A percentile compares a stretch with the other conserved stretches of the same genome.
phyloP scores from a whole-genome alignment of 2,888 invertebrate genomes.

The Baccha elongata region DNA sequence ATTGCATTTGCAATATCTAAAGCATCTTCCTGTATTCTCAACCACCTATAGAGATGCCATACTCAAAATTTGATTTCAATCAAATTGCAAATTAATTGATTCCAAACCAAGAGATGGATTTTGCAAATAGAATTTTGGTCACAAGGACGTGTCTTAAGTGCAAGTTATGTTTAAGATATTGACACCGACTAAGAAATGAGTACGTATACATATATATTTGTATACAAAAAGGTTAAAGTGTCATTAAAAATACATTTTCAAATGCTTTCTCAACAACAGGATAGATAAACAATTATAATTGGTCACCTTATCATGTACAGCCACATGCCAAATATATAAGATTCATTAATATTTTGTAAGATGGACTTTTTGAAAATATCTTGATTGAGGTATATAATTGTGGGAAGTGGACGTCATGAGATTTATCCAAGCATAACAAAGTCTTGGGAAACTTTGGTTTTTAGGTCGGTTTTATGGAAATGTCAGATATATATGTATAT shows the following conservation, averaged over 20 bases:
- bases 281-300: constrained; percentile 36
- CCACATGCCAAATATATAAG: constrained; percentile 36
- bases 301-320: constrained; percentile 23
- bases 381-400: constrained; percentile 9
- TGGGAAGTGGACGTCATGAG: background rate
- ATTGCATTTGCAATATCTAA: constrained; percentile 16
- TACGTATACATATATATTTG: too few species aligned
- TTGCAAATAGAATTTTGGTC: constrained; percentile 24
- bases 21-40: background rate
- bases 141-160: constrained; percentile 40
- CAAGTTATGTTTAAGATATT: constrained; percentile 37
- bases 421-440: constrained; percentile 1
- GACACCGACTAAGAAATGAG: constrained; percentile 5
- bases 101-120: constrained; percentile 27
- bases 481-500: constrained; percentile 21
- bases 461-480: background rate
- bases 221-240: background rate
- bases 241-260: constrained; percentile 52
- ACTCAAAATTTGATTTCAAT: constrained; percentile 53
- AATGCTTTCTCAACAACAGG: constrained; percentile 17
- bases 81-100: constrained; percentile 65
- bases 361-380: background rate
- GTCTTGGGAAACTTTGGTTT: constrained; percentile 12
- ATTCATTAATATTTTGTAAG: constrained; percentile 33
- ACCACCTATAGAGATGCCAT: background rate